These are phyloP conservation scores for Cariama cristata DNA, from an alignment of 2,113 vertebrate genomes.

Conservation along the genomic window DNA sequence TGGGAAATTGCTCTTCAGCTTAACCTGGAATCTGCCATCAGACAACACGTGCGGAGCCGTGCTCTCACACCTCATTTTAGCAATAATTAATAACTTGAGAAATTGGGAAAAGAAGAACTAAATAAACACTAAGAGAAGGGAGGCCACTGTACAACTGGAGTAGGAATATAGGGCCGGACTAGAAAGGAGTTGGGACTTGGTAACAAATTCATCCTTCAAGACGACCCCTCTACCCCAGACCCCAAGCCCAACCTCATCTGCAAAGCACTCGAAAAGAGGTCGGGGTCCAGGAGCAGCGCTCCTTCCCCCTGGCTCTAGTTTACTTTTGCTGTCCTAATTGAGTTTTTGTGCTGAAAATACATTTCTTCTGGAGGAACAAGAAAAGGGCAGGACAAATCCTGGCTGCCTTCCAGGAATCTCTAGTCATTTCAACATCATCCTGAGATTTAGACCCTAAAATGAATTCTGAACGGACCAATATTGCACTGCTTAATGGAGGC, in stretches of 20 bases:
- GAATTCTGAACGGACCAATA: constrained; percentile 42
- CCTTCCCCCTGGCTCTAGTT: background rate
- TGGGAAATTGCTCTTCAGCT: background rate
- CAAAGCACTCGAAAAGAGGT: background rate
- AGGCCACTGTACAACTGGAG: background rate
- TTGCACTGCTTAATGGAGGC: constrained; percentile 13
- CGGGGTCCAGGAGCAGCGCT: background rate
- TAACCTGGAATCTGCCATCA: background rate
- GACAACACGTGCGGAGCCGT: background rate
- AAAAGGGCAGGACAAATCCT: constrained; percentile 15
- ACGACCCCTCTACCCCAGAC: accelerated
- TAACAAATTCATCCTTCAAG: background rate
- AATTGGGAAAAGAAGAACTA: background rate
- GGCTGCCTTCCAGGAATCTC: constrained; percentile 43
- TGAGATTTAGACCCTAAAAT: constrained; percentile 58
- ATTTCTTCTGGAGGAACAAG: constrained; percentile 30
- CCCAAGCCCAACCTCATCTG: background rate
- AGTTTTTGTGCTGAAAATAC: constrained; percentile 49
- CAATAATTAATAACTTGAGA: background rate
- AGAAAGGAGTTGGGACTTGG: background rate
- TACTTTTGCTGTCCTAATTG: constrained; percentile 13
- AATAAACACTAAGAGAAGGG: background rate
- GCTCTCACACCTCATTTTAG: background rate
- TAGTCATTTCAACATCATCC: constrained; percentile 24
- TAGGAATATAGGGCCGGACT: background rate